phyloP scores from a whole-genome alignment of 1,140 invertebrate species.

The Drosophila burlai region DNA sequence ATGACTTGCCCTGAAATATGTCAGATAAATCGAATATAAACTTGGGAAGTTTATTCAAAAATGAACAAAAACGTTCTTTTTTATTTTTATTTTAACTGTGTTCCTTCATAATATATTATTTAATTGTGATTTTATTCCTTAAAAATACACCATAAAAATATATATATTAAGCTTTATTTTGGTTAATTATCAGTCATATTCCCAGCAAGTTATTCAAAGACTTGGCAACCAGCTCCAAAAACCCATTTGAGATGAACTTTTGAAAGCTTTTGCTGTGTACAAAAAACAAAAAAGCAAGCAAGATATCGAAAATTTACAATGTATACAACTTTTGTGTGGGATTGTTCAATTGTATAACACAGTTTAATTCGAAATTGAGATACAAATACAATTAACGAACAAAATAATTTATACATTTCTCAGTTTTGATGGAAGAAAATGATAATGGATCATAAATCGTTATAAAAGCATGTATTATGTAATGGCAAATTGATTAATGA shows the following conservation, averaged over 20 bases:
- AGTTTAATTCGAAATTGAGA: conserved; percentile 35
- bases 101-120: conserved; percentile 7
- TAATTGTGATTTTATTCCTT: conserved; percentile 7
- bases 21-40: neutral
- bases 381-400: conserved; percentile 28
- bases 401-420: conserved; percentile 31
- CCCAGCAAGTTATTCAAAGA: conserved; percentile 30
- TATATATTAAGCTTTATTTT: neutral
- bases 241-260: conserved; percentile 45
- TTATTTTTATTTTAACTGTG: neutral
- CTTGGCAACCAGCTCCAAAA: conserved; percentile 4
- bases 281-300: conserved; percentile 30
- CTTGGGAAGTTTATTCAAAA: neutral
- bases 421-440: conserved; percentile 14
- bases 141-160: neutral
- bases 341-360: conserved; percentile 21
- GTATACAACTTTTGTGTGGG: conserved; percentile 31
- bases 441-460: conserved; percentile 33
- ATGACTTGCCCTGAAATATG: conserved; percentile 14
- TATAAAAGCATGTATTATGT: conserved; percentile 52
- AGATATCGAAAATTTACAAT: conserved; percentile 47
- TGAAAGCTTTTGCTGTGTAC: conserved; percentile 46
- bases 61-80: no score
- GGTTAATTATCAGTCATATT: neutral
- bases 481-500: conserved; percentile 49